A percentile compares a stretch with the other conserved stretches of the same genome.
Conservation (phyloP, 2,113 vertebrate species). For the Chloropsis hardwickii region DNA sequence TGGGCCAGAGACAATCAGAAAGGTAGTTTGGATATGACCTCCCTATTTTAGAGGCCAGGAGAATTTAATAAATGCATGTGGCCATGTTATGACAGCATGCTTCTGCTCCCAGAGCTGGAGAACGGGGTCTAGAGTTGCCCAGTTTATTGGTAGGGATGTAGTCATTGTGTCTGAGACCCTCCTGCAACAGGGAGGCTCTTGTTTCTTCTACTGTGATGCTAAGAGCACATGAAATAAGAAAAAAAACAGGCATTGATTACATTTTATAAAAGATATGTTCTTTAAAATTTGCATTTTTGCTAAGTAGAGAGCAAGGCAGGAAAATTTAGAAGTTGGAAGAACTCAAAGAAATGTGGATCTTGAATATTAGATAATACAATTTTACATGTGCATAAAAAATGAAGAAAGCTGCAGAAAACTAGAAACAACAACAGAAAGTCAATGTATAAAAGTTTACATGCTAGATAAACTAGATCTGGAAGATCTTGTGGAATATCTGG, state of each 20-base stretch:
- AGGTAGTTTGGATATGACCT: background rate
- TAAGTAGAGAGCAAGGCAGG: background rate
- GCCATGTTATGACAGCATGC: background rate
- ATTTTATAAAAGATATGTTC: background rate
- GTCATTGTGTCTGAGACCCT: background rate
- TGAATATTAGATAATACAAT: background rate
- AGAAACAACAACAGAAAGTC: background rate
- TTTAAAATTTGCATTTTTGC: background rate
- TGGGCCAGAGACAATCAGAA: background rate
- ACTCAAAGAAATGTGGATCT: background rate
- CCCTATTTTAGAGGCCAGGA: background rate
- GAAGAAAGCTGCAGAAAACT: background rate
- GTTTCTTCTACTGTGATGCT: background rate
- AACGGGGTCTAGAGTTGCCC: background rate
- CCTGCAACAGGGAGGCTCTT: background rate
- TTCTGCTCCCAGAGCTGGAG: background rate
- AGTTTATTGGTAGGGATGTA: background rate
- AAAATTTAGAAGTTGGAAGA: background rate
- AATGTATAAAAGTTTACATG: background rate
- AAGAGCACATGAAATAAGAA: background rate
- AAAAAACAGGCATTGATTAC: background rate
- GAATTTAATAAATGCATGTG: constrained; percentile 22
- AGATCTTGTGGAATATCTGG: background rate
- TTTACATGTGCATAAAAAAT: background rate
- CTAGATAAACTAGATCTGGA: background rate